Conservation (phyloP, 2,888 invertebrate species). For the Agrotis segetum region DNA sequence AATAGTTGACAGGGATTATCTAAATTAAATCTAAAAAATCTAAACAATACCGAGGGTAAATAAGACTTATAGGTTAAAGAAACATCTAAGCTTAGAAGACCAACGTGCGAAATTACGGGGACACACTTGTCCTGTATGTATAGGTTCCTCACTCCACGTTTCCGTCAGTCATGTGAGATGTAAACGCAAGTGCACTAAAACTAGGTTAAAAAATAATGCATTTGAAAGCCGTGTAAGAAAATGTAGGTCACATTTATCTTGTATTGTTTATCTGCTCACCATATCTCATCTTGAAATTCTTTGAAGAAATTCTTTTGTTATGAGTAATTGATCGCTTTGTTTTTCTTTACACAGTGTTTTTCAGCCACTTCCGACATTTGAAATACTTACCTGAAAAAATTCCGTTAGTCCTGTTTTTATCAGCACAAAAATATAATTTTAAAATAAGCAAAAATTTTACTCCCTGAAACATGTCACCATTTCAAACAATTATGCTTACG, state of each 20-base stretch:
- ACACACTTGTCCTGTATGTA: too few species aligned
- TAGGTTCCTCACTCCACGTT: not conserved
- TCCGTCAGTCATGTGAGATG: constrained; percentile 10
- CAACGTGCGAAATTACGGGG: too few species aligned
- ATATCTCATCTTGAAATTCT: constrained; percentile 43
- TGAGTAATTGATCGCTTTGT: constrained; percentile 18
- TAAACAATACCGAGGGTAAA: too few species aligned
- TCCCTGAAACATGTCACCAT: too few species aligned
- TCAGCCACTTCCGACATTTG: not conserved
- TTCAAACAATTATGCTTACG: too few species aligned
- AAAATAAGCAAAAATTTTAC: too few species aligned
- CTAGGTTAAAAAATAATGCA: constrained; percentile 38
- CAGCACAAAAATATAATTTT: not conserved
- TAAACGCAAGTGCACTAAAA: constrained; percentile 27
- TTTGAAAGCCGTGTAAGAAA: constrained; percentile 11
- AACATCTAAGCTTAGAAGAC: too few species aligned
- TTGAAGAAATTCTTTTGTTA: constrained; percentile 29
- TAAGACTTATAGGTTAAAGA: too few species aligned
- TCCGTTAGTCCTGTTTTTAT: not conserved
- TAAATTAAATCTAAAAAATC: too few species aligned
- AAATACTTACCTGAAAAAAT: not conserved
- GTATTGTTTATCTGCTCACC: constrained; percentile 44
- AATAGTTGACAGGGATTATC: too few species aligned
- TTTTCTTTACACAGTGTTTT: not conserved
- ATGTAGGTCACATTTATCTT: constrained; percentile 49